Evolutionary conservation across 2,113 vertebrate genomes (phyloP).

Genomic region (Lynx canadensis): DNA sequence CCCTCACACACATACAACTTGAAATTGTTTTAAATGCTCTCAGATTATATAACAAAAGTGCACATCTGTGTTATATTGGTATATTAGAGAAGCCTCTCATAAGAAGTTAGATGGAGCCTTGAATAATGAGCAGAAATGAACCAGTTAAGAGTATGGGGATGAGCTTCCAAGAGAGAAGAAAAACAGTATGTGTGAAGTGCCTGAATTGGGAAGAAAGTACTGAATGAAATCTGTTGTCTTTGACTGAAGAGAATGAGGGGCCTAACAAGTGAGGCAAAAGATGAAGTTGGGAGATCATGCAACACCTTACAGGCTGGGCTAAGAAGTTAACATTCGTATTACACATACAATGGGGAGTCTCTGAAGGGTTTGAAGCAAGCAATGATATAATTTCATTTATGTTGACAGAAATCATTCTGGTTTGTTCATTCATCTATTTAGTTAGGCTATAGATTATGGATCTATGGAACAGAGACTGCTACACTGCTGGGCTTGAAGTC

Average conservation of each 20-base stretch:
- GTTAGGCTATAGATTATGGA: neutral
- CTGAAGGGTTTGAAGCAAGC: neutral
- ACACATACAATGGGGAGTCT: fast-evolving
- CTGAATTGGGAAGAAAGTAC: neutral
- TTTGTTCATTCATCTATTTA: neutral
- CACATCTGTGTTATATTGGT: neutral
- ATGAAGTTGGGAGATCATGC: neutral
- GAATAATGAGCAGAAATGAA: neutral
- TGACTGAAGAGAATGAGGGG: neutral
- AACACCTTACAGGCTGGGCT: neutral
- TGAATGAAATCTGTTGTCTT: neutral
- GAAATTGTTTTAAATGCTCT: neutral
- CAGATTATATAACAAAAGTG: neutral
- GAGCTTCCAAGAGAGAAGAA: neutral
- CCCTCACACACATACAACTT: neutral
- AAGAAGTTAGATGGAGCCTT: neutral
- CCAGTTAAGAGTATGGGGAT: neutral
- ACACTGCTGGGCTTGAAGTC: neutral
- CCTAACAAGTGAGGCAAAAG: neutral
- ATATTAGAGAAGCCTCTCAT: neutral
- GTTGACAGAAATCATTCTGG: neutral
- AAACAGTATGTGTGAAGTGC: neutral
- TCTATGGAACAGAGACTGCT: neutral
- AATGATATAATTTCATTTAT: neutral
- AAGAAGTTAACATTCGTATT: neutral